phyloP scores from a whole-genome alignment of 2,797 vertebrate species.

The Taeniopygia guttata region DNA sequence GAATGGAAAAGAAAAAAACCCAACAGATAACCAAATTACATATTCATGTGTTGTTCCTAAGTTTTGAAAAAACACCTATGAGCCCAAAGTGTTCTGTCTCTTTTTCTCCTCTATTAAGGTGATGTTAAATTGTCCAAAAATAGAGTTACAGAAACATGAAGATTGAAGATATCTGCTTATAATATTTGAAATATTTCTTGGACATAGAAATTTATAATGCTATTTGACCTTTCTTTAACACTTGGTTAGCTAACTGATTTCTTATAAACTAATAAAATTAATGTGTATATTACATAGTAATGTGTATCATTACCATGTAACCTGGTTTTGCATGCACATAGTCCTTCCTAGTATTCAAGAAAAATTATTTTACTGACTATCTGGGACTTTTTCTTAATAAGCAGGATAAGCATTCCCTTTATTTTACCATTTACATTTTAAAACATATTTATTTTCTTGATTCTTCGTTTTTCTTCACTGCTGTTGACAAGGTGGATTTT shows the following conservation, averaged over 20 bases:
- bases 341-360: not conserved
- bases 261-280: not conserved
- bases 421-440: fast-evolving
- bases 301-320: not conserved
- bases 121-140: not conserved
- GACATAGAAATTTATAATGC: not conserved
- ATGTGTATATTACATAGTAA: not conserved
- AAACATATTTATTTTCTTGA: not conserved
- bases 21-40: not conserved
- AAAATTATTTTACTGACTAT: not conserved
- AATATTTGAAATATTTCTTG: not conserved
- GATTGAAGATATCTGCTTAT: not conserved
- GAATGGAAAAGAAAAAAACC: not conserved
- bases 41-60: not conserved
- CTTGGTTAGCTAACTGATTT: not conserved
- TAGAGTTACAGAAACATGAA: not conserved
- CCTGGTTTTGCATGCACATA: not conserved
- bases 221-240: not conserved
- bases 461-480: not conserved
- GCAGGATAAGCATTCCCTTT: not conserved
- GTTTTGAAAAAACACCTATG: not conserved
- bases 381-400: not conserved
- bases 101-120: not conserved
- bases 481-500: not conserved
- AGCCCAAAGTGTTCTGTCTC: not conserved